Evolutionary conservation across 2,797 vertebrate species (phyloP).

Genomic region (Siniperca obscura): DNA sequence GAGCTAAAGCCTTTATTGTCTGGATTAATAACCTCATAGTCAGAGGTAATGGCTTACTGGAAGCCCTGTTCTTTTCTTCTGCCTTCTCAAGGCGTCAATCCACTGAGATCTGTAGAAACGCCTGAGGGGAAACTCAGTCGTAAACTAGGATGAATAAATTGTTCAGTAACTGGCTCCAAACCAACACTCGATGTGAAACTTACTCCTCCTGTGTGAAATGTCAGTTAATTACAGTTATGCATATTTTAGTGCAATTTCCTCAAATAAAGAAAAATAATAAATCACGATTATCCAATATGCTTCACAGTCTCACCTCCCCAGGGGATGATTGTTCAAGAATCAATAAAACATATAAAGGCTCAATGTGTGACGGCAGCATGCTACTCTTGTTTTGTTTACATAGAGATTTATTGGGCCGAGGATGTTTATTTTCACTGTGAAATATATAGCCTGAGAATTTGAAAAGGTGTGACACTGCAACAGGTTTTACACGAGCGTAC

Average conservation of each 20-base stretch:
- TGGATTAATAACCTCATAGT: slow-evolving; percentile 67
- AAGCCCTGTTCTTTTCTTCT: slow-evolving; percentile 56
- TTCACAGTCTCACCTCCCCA: slow-evolving; percentile 16
- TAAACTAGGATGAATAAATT: slow-evolving; percentile 65
- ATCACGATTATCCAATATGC: slow-evolving; percentile 11
- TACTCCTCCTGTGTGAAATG: slow-evolving; percentile 40
- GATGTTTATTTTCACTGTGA: slow-evolving; percentile 50
- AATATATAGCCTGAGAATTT: slow-evolving; percentile 33
- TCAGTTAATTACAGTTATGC: slow-evolving; percentile 48
- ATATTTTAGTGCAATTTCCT: slow-evolving; percentile 29
- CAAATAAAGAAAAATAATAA: slow-evolving; percentile 34
- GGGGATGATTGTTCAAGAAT: slow-evolving; percentile 46
- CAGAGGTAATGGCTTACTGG: slow-evolving; percentile 62
- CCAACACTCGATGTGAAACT: slow-evolving; percentile 37
- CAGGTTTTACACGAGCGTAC: not conserved
- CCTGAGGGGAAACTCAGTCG: slow-evolving; percentile 52
- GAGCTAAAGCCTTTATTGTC: slow-evolving; percentile 61
- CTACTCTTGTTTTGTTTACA: slow-evolving; percentile 51
- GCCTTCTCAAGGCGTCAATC: slow-evolving; percentile 51
- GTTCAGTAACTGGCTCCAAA: slow-evolving; percentile 60
- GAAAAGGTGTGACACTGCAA: not conserved
- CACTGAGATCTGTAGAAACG: slow-evolving; percentile 50
- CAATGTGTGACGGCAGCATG: slow-evolving; percentile 21
- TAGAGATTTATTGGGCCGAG: slow-evolving; percentile 41
- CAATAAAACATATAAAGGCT: slow-evolving; percentile 55